Conservation (phyloP, 2,113 vertebrate species). For the Crocuta crocuta region DNA sequence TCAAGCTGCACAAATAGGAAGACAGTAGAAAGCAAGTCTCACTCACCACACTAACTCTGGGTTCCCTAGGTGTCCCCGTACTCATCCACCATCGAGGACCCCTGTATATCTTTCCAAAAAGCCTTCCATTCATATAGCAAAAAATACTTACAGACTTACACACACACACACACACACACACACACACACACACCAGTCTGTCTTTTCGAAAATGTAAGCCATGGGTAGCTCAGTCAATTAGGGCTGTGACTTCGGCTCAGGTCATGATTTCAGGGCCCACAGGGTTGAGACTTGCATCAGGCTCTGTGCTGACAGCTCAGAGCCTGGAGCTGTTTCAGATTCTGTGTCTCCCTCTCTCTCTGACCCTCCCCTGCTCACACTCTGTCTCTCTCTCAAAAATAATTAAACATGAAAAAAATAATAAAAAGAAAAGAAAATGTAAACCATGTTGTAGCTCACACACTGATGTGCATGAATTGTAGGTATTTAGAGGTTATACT, state of each 20-base stretch:
- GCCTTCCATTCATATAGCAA: background rate
- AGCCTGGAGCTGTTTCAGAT: too few species aligned
- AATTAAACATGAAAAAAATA: too few species aligned
- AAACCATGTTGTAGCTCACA: background rate
- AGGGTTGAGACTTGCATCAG: too few species aligned
- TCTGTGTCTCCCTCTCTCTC: too few species aligned
- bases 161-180: rapidly evolving
- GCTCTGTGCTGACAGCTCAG: too few species aligned
- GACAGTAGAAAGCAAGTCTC: background rate
- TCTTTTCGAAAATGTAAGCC: background rate
- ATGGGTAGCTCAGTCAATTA: too few species aligned
- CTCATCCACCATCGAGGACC: background rate
- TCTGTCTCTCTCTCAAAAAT: too few species aligned
- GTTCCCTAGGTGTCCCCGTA: background rate
- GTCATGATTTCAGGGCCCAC: too few species aligned
- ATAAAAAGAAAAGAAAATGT: background rate
- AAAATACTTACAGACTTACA: background rate
- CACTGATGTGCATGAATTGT: background rate
- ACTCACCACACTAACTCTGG: background rate
- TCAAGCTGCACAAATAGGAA: background rate
- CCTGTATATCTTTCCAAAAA: background rate
- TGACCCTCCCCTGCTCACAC: too few species aligned
- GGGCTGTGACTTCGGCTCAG: too few species aligned
- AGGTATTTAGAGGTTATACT: background rate
- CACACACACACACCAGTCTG: background rate